Percentiles rank a stretch among this genome's conserved stretches.
Conservation (phyloP, 2,888 invertebrate genomes). For the Smittia aterrima region DNA sequence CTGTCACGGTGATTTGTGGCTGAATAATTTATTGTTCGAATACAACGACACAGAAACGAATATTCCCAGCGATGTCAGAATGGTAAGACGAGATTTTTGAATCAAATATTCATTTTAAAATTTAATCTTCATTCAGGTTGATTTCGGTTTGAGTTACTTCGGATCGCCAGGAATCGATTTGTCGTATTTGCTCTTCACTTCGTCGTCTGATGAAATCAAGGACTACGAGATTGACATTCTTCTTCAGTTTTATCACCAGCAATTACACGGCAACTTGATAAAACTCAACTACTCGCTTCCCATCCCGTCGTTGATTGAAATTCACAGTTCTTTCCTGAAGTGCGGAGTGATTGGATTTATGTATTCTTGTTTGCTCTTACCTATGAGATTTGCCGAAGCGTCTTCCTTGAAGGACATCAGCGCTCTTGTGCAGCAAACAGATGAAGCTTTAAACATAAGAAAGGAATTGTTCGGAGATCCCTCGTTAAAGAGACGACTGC, state of each 20-base stretch:
- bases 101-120: not conserved
- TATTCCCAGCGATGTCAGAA: constrained; percentile 1
- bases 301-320: constrained; percentile 23
- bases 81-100: not conserved
- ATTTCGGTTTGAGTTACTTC: constrained; percentile 30
- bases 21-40: constrained; percentile 36
- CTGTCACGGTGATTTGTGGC: constrained; percentile 40
- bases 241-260: constrained; percentile 19
- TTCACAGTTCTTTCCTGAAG: constrained; percentile 27
- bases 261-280: not conserved
- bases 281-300: constrained; percentile 8
- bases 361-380: not conserved
- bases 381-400: not conserved
- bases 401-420: not conserved
- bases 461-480: constrained; percentile 12
- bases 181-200: constrained; percentile 30
- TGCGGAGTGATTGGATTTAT: constrained; percentile 28
- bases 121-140: not conserved
- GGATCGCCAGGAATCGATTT: constrained; percentile 39
- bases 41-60: not conserved
- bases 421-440: not conserved
- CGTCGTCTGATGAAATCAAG: not conserved
- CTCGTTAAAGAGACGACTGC: not conserved
- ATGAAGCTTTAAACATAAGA: not conserved
- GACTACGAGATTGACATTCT: constrained; percentile 35